Conservation (phyloP, 2,888 invertebrate species). For the Caenorhabditis panamensis region DNA sequence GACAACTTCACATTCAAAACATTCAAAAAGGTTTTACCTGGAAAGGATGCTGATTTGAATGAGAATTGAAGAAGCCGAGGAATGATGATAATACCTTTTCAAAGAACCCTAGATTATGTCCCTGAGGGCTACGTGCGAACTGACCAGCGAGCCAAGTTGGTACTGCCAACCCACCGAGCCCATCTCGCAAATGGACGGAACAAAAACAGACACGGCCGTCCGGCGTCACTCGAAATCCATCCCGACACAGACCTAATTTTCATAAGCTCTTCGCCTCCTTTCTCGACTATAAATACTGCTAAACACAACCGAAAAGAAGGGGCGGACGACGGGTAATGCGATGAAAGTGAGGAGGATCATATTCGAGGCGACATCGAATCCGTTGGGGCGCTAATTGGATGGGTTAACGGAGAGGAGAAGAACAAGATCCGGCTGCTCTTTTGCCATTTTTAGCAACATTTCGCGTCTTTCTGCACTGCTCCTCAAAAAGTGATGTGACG, state of each 20-base stretch:
- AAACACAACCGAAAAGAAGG: background rate
- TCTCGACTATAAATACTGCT: constrained; percentile 29
- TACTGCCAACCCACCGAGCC: background rate
- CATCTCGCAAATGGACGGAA: constrained; percentile 1
- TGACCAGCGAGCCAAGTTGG: background rate
- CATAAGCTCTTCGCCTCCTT: constrained; percentile 10
- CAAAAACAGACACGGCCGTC: constrained; percentile 15
- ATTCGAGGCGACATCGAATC: constrained; percentile 16
- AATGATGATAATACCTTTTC: background rate
- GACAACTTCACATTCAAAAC: background rate
- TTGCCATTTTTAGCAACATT: constrained; percentile 7
- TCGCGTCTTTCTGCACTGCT: background rate
- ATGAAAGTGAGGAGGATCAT: constrained; percentile 31
- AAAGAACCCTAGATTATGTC: background rate
- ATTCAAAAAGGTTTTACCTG: background rate
- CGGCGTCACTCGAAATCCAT: no score
- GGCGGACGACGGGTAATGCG: constrained; percentile 12
- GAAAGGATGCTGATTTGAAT: background rate
- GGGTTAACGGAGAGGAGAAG: background rate
- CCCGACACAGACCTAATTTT: constrained; percentile 23
- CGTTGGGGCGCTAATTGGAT: constrained; percentile 8
- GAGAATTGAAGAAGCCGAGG: no score
- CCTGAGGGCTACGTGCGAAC: background rate
- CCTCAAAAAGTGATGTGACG: background rate
- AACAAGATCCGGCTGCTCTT: constrained; percentile 8